Base-by-base conservation (phyloP, 2,797 vertebrate genomes). In the Podargus strigoides region DNA sequence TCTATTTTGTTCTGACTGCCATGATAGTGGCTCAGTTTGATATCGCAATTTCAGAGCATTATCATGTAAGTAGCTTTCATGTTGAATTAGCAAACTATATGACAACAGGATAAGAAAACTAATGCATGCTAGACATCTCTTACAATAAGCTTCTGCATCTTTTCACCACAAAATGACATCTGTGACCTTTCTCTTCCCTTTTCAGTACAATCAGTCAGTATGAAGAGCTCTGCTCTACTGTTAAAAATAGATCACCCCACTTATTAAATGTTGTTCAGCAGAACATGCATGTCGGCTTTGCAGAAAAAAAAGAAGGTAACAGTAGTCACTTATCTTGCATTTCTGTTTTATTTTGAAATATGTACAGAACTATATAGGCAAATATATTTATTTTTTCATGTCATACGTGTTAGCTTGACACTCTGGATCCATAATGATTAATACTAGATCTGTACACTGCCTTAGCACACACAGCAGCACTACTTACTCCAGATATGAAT, bases 161-260 rank as follows among this genome's bases (percentile, higher is more conserved):
- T 87, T 87, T 80, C 68, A 80, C 50, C 24, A 73, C 39, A 59
- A 67, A 92, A 89, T 50, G 39, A 79, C 86, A 90, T 88, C 58
- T 72, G 23, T 78, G 92, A 96, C 93, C 95, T 91, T 93, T 92
- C n/a, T 64, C 11, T 95, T 95, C 50, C n/a, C n/a, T 79, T 90
- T 82, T 63, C 62, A 90, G 70, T 47, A 36, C 34, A 32, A n/a
- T 76, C 60, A 89, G 59, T 36, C 24, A 49, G 79, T 37, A 87
- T 53, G 34, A 80, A 80, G 77, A 74, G 10, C 18, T 85, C 23
- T 62, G 19, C 22, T 86, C 15, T 53, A 5, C 1, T 9, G 44
- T 74, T 78, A 87, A 87, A 94, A 89, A 92, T 75, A 94, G 60
- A 90, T 63, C n/a, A 50, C 6, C 6, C 15, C 44, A 39, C 14